Evolutionary conservation across 2,797 vertebrate genomes (phyloP).

Genomic region (Chrosomus eos): DNA sequence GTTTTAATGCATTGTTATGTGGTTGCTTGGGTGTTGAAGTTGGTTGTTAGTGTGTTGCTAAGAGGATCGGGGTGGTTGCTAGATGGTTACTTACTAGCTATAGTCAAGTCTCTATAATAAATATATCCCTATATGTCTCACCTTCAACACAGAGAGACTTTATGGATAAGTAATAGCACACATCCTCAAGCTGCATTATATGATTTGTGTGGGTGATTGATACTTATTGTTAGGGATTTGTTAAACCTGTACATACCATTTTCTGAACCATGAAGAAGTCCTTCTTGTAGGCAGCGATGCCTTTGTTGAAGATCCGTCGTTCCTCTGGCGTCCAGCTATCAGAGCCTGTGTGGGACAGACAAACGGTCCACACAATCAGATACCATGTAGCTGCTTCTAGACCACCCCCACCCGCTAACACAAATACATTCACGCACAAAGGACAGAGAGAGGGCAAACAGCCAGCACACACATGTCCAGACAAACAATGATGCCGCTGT

Average conservation of each 20-base stretch:
- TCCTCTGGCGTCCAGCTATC: constrained; percentile 91
- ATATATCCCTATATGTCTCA: neutral
- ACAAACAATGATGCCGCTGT: constrained; percentile 77
- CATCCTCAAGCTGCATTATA: neutral
- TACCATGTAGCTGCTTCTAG: constrained; percentile 14
- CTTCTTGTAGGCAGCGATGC: constrained; percentile 92
- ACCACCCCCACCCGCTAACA: constrained; percentile 41
- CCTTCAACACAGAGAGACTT: neutral
- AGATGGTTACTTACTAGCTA: neutral
- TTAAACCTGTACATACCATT: constrained; percentile 75
- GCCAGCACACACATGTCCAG: constrained; percentile 58
- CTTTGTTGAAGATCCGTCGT: constrained; percentile 94
- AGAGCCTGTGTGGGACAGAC: constrained; percentile 81
- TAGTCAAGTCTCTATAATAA: neutral
- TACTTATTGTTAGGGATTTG: neutral
- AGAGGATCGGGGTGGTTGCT: neutral
- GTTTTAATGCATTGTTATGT: neutral
- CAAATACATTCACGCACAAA: constrained; percentile 31
- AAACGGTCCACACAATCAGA: constrained; percentile 24
- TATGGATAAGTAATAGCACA: neutral
- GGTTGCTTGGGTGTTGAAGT: neutral
- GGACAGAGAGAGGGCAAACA: constrained; percentile 50
- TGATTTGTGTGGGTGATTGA: neutral
- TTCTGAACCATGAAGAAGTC: constrained; percentile 99
- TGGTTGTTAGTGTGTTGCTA: neutral